Evolutionary conservation across 2,888 invertebrate genomes (phyloP).

Genomic region (Heliconius aoede): DNA sequence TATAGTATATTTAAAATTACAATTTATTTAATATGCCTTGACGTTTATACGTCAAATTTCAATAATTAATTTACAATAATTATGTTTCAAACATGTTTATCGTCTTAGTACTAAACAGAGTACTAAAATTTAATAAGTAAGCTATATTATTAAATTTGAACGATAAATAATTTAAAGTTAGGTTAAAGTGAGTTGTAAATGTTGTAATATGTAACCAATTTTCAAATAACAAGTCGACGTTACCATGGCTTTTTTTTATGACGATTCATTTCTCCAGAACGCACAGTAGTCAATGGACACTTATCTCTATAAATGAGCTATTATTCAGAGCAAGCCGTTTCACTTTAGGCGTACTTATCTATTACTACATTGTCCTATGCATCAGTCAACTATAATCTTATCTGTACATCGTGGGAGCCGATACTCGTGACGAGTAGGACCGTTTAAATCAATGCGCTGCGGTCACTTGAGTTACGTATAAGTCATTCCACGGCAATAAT

Average conservation of each 20-base stretch:
- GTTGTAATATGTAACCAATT: not conserved
- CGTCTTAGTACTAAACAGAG: not conserved
- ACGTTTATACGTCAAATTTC: not conserved
- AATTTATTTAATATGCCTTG: not conserved
- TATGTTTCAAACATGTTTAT: constrained; percentile 11
- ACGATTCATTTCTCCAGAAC: constrained; percentile 29
- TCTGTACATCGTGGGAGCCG: constrained; percentile 77
- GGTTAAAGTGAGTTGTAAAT: not conserved
- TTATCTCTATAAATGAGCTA: constrained; percentile 78
- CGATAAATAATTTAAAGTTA: constrained; percentile 29
- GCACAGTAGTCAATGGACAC: constrained; percentile 61
- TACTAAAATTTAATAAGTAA: not conserved
- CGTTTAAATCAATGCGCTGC: constrained; percentile 58
- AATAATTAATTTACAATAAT: not conserved
- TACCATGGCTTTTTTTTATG: constrained; percentile 5
- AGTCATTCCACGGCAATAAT: constrained; percentile 37
- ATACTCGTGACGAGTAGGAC: constrained; percentile 55
- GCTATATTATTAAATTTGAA: constrained; percentile 17
- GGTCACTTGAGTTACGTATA: constrained; percentile 48
- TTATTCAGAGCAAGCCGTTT: constrained; percentile 64
- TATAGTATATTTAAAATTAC: not conserved
- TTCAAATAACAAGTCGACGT: not conserved
- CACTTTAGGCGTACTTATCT: constrained; percentile 71
- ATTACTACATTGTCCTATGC: constrained; percentile 77
- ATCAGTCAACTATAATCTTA: constrained; percentile 80